Evolutionary conservation across 2,113 vertebrate genomes (phyloP).

Genomic region (Kryptolebias marmoratus): DNA sequence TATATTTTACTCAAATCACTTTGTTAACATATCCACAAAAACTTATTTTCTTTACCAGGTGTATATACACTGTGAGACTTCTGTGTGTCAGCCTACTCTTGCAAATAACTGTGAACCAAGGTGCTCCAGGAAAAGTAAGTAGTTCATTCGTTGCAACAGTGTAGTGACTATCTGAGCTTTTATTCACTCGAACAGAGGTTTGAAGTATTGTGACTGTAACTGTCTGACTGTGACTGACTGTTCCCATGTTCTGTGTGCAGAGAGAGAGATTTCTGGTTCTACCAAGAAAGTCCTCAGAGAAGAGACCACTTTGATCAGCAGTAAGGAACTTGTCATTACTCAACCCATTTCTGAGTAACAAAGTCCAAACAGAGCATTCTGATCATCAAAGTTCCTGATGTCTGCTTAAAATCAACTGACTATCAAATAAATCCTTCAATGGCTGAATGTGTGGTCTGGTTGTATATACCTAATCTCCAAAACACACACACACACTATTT

Average conservation of each 20-base stretch:
- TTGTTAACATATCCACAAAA: background rate
- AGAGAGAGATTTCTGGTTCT: constrained; percentile 45
- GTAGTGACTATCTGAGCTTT: background rate
- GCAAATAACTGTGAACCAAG: constrained; percentile 53
- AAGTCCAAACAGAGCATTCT: background rate
- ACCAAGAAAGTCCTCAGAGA: background rate
- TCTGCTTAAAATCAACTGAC: constrained; percentile 4
- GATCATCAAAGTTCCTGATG: background rate
- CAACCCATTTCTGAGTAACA: background rate
- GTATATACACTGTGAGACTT: constrained; percentile 59
- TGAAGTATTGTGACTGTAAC: too few species aligned
- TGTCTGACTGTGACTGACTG: constrained; percentile 9
- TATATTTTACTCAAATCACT: background rate
- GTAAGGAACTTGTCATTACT: constrained; percentile 36
- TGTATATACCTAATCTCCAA: background rate
- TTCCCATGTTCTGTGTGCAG: constrained; percentile 41
- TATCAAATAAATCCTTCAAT: constrained; percentile 51
- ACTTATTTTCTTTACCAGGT: constrained; percentile 38
- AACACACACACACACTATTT: background rate
- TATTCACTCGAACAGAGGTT: background rate
- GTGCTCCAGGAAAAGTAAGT: constrained; percentile 68
- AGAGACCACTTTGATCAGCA: constrained; percentile 53
- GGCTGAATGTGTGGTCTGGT: constrained; percentile 19
- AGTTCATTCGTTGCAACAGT: background rate
- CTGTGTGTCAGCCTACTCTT: constrained; percentile 49